Evolutionary conservation across 2,888 invertebrate genomes (phyloP).

Genomic region (Agrotis exclamationis): DNA sequence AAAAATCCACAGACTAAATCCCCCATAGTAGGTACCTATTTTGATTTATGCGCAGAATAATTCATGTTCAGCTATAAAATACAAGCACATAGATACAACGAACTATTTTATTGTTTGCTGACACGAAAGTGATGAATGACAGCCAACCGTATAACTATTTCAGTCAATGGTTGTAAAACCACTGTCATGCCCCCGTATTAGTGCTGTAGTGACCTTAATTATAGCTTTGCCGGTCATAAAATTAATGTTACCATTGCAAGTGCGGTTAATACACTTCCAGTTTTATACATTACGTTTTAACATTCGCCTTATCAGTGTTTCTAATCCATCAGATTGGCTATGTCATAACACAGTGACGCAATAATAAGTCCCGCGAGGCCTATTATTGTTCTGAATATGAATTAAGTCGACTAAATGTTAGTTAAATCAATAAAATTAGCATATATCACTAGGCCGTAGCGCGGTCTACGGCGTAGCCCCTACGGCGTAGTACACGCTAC

Average conservation of each 20-base stretch:
- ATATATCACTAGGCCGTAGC: constrained; percentile 59
- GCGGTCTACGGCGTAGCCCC: constrained; percentile 54
- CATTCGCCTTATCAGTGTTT: constrained; percentile 49
- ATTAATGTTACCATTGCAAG: constrained; percentile 30
- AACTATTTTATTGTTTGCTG: constrained; percentile 18
- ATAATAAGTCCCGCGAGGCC: constrained; percentile 41
- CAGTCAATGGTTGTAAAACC: constrained; percentile 28
- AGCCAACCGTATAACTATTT: constrained; percentile 7
- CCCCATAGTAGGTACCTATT: background rate
- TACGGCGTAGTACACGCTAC: constrained; percentile 55
- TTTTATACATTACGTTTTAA: constrained; percentile 47
- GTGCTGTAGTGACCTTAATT: constrained; percentile 36
- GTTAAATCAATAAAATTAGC: constrained; percentile 60
- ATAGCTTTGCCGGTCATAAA: constrained; percentile 31
- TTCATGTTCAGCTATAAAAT: background rate
- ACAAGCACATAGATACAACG: background rate
- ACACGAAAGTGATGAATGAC: constrained; percentile 28
- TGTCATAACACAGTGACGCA: constrained; percentile 60
- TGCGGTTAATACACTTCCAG: constrained; percentile 26
- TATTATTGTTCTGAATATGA: constrained; percentile 57
- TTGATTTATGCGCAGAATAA: background rate
- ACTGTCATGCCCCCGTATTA: constrained; percentile 26
- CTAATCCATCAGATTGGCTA: constrained; percentile 53
- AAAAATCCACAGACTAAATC: no score
- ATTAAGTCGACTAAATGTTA: constrained; percentile 55